phyloP scores from a whole-genome alignment of 2,113 vertebrate genomes.

The Verasper variegatus region DNA sequence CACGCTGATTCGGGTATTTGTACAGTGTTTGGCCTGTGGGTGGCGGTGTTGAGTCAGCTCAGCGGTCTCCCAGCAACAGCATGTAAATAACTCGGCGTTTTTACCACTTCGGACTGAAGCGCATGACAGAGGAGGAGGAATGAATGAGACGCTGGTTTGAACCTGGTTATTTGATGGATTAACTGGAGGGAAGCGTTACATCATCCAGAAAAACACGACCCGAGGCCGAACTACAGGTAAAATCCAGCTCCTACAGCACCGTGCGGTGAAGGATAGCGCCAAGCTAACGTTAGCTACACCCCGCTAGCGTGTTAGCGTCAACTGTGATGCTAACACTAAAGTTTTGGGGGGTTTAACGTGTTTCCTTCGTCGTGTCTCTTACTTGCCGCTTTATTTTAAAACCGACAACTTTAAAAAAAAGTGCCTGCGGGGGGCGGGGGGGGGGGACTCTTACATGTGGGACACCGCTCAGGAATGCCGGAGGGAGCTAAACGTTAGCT shows the following conservation, averaged over 20 bases:
- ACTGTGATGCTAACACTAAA: not conserved
- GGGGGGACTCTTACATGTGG: fast-evolving
- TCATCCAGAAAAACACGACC: not conserved
- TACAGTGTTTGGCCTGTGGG: constrained; percentile 33
- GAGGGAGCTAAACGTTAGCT: constrained; percentile 34
- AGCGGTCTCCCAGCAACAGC: constrained; percentile 77
- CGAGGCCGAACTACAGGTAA: constrained; percentile 53
- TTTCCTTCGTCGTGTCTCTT: not conserved
- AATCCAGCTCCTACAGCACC: not conserved
- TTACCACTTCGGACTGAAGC: not conserved
- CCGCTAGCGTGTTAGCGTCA: constrained; percentile 20
- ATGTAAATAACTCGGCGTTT: constrained; percentile 62
- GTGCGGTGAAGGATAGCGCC: not conserved
- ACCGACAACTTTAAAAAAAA: not conserved
- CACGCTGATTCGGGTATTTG: no score
- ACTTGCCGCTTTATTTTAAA: not conserved
- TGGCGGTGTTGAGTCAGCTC: constrained; percentile 19
- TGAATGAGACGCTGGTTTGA: constrained; percentile 47
- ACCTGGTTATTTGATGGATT: not conserved
- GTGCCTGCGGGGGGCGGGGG: fast-evolving
- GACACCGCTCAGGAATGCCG: no score
- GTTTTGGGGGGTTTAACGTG: not conserved
- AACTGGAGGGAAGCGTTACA: not conserved
- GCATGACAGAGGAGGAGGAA: constrained; percentile 22
- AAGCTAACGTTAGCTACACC: constrained; percentile 43